phyloP scores from a whole-genome alignment of 2,113 vertebrate genomes.

The Baryphthengus martii region DNA sequence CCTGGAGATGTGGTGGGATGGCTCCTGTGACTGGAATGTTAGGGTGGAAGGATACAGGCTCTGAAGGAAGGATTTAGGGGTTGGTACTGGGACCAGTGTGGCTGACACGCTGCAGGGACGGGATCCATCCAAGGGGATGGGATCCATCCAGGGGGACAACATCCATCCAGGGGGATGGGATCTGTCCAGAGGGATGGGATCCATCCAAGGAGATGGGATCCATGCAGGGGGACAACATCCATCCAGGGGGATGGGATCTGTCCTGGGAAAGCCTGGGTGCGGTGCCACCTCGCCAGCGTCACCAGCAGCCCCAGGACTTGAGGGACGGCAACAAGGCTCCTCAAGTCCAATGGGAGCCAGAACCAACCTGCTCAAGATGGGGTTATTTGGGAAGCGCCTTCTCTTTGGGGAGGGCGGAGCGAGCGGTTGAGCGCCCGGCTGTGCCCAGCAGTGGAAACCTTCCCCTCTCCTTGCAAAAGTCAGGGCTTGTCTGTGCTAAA shows the following conservation, averaged over 20 bases:
- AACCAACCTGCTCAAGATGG: fast-evolving
- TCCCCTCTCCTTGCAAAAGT: too few species aligned
- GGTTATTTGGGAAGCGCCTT: not conserved
- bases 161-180: too few species aligned
- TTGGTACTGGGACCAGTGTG: not conserved
- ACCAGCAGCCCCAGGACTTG: fast-evolving
- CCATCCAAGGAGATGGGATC: not conserved
- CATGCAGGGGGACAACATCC: not conserved
- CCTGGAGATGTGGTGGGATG: not conserved
- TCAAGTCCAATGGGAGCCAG: fast-evolving
- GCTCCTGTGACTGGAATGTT: not conserved
- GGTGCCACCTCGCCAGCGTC: fast-evolving
- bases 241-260: too few species aligned
- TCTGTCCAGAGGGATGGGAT: not conserved
- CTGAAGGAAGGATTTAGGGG: not conserved
- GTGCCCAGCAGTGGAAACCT: fast-evolving
- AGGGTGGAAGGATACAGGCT: not conserved
- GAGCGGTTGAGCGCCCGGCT: fast-evolving
- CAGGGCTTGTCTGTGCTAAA: not conserved
- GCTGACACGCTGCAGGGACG: not conserved
- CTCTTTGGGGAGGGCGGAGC: fast-evolving
- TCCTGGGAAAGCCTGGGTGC: fast-evolving
- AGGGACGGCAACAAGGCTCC: not conserved
- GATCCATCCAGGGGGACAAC: not conserved
- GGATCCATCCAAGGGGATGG: not conserved